These are phyloP conservation scores for Melinaea menophilus DNA, from an alignment of 2,888 invertebrate species.

Conservation along the genomic window DNA sequence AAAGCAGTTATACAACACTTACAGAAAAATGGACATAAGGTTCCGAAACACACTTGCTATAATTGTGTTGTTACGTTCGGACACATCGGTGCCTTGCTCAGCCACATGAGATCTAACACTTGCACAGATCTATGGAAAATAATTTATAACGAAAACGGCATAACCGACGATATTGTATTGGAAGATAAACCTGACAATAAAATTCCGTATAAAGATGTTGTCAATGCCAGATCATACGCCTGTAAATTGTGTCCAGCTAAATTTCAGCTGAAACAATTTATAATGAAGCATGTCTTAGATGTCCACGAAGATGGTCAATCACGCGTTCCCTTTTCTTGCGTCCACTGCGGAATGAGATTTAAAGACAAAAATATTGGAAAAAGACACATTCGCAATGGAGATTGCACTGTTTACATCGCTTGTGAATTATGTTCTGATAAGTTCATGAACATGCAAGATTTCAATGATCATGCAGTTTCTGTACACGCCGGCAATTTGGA, in stretches of 20 bases:
- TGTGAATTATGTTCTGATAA: conserved; percentile 73
- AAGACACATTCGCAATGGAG: conserved; percentile 73
- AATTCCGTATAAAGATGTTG: conserved; percentile 70
- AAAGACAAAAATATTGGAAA: conserved; percentile 68
- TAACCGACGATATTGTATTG: conserved; percentile 68
- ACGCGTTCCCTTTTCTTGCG: conserved; percentile 59
- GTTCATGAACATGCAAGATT: conserved; percentile 69
- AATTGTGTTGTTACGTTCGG: conserved; percentile 79
- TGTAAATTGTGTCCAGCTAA: conserved; percentile 74
- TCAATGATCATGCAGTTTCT: conserved; percentile 68
- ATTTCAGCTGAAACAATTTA: conserved; percentile 73
- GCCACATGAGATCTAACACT: conserved; percentile 72
- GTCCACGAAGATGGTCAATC: conserved; percentile 73
- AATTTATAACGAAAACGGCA: conserved; percentile 70
- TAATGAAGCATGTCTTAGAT: conserved; percentile 73
- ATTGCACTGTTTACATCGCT: conserved; percentile 78
- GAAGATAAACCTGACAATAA: conserved; percentile 63
- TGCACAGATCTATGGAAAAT: conserved; percentile 74
- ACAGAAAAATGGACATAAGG: conserved; percentile 75
- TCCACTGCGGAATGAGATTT: conserved; percentile 67
- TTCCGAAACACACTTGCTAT: conserved; percentile 80
- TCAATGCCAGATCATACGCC: conserved; percentile 72
- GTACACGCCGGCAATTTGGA: conserved; percentile 68
- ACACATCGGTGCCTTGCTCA: conserved; percentile 71
- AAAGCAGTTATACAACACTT: conserved; percentile 75